Conservation (phyloP, 2,797 vertebrate genomes). For the Chiloscyllium punctatum region DNA sequence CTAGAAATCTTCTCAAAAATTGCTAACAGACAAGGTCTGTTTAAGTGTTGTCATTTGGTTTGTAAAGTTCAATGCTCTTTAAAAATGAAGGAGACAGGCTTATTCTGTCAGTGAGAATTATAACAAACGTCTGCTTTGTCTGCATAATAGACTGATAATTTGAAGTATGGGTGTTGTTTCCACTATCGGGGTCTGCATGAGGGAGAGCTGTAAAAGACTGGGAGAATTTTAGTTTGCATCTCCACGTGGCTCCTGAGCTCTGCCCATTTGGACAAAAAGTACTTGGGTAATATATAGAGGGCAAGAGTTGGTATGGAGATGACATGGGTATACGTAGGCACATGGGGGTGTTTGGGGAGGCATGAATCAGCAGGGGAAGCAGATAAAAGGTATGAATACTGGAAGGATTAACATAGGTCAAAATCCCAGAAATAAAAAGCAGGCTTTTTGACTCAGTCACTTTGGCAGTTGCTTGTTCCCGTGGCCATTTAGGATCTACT, state of each 20-base stretch:
- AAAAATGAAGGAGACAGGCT: no score
- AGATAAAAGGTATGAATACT: no score
- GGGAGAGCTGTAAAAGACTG: not conserved
- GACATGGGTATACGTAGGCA: not conserved
- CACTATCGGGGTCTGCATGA: not conserved
- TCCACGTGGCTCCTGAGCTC: not conserved
- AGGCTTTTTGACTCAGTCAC: no score
- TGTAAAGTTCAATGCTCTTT: no score
- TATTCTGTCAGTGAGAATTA: no score
- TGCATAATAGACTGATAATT: not conserved
- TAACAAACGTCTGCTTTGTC: not conserved
- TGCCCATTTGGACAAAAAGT: not conserved
- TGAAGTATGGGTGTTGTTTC: not conserved
- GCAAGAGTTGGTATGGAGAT: not conserved
- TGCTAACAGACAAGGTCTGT: no score
- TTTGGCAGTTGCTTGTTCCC: not conserved
- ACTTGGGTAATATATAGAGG: not conserved
- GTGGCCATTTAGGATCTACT: not conserved
- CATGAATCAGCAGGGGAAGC: no score
- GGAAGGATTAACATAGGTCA: no score
- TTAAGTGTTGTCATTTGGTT: no score
- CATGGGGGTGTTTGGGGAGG: not conserved
- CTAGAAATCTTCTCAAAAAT: no score
- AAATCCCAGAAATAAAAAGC: no score
- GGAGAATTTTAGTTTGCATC: not conserved